phyloP scores from a whole-genome alignment of 2,113 vertebrate genomes.

The Tichodroma muraria region DNA sequence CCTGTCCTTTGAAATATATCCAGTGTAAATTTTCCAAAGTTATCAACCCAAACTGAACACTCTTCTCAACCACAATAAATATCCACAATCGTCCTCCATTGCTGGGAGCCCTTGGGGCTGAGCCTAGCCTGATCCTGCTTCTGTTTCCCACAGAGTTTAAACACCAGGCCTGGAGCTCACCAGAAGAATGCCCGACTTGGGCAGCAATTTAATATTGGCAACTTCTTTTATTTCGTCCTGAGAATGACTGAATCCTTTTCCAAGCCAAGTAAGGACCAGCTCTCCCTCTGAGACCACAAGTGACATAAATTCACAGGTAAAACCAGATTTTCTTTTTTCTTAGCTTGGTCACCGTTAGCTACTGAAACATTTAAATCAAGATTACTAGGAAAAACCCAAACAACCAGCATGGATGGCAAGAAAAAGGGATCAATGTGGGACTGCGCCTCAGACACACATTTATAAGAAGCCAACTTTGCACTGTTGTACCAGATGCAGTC shows the following conservation, averaged over 20 bases:
- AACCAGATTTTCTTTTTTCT: not conserved
- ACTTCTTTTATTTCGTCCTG: not conserved
- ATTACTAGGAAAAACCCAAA: not conserved
- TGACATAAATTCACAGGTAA: not conserved
- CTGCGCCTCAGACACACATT: not conserved
- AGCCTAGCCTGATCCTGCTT: not conserved
- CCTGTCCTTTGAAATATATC: not conserved
- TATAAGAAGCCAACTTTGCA: conserved; percentile 28
- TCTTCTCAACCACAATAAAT: not conserved
- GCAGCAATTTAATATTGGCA: not conserved
- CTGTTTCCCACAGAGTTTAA: not conserved
- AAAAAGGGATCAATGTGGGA: not conserved
- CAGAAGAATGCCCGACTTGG: not conserved
- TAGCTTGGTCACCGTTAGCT: not conserved
- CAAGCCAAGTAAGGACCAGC: not conserved
- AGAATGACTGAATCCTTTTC: not conserved
- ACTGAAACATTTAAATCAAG: not conserved
- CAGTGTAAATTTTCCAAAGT: not conserved
- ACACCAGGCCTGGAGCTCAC: not conserved
- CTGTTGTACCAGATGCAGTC: not conserved
- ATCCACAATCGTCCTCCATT: accelerated
- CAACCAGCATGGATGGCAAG: not conserved
- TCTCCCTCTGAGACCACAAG: not conserved
- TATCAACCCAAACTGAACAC: not conserved
- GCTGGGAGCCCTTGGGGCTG: not conserved